Conservation (phyloP, 2,888 invertebrate genomes). For the Xestia ashworthii region DNA sequence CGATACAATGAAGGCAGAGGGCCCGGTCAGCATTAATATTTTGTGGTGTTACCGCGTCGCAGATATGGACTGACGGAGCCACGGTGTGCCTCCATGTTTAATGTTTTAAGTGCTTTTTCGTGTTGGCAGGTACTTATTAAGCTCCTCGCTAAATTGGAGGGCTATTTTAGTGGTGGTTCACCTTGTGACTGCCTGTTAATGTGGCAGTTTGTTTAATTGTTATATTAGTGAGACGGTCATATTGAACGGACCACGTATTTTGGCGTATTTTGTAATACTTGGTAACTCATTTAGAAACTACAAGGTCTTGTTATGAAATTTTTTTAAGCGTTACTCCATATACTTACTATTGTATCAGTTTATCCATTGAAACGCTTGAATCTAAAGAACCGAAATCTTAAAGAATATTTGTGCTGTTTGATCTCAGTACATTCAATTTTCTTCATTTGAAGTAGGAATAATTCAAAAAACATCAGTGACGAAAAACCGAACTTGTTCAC, state of each 20-base stretch:
- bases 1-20: conserved; percentile 59
- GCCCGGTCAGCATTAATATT: conserved; percentile 73
- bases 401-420: not conserved
- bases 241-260: not conserved
- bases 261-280: not conserved
- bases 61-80: conserved; percentile 75
- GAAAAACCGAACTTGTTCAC: not conserved
- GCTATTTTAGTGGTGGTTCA: conserved; percentile 62
- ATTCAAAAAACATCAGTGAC: conserved; percentile 12
- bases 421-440: not conserved
- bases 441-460: conserved; percentile 19
- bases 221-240: conserved; percentile 28
- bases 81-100: conserved; percentile 82
- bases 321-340: not conserved
- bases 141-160: conserved; percentile 61
- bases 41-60: conserved; percentile 59
- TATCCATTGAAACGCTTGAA: not conserved
- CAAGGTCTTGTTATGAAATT: not conserved
- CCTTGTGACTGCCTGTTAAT: conserved; percentile 60
- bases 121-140: conserved; percentile 74
- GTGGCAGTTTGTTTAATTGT: conserved; percentile 56
- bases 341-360: not conserved
- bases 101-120: conserved; percentile 86
- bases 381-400: too few species aligned
- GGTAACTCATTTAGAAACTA: not conserved